phyloP scores from a whole-genome alignment of 2,113 vertebrate genomes.

The Aegotheles bennettii region DNA sequence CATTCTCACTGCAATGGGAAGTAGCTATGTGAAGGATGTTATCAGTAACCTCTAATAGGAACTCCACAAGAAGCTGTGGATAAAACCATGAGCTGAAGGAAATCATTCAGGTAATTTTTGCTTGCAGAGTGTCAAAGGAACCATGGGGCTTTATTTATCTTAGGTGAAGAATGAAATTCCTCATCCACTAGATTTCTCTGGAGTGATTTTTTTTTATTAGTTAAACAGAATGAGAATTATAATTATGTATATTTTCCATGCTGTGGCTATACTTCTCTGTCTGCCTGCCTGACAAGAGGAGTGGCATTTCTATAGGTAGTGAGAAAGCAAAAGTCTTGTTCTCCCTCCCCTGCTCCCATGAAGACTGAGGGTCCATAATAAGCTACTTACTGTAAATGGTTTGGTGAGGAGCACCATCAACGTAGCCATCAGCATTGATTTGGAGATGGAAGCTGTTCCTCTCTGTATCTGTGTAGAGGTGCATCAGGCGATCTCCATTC shows the following conservation, averaged over 20 bases:
- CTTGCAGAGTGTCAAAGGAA: background rate
- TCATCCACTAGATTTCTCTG: background rate
- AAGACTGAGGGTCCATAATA: background rate
- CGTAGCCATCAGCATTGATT: slow-evolving; percentile 72
- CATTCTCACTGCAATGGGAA: background rate
- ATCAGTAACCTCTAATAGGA: background rate
- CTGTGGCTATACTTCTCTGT: background rate
- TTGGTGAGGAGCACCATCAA: slow-evolving; percentile 67
- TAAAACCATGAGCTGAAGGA: background rate
- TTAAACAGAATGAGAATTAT: background rate
- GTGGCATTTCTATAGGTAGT: background rate
- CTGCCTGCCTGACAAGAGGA: background rate
- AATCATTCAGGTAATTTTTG: background rate
- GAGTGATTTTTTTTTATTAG: background rate
- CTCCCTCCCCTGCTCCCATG: background rate
- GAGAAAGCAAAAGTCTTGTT: background rate
- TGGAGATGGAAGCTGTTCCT: slow-evolving; percentile 89
- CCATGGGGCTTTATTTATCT: background rate
- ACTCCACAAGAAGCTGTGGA: background rate
- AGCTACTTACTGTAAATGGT: slow-evolving; percentile 81
- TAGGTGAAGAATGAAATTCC: background rate
- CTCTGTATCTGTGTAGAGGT: slow-evolving; percentile 76
- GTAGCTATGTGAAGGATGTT: background rate
- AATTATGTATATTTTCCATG: background rate
- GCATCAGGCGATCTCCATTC: slow-evolving; percentile 72